A percentile compares a stretch with the other conserved stretches of the same genome.
phyloP scores from a whole-genome alignment of 2,113 vertebrate genomes.

The Neodon shergylaensis region DNA sequence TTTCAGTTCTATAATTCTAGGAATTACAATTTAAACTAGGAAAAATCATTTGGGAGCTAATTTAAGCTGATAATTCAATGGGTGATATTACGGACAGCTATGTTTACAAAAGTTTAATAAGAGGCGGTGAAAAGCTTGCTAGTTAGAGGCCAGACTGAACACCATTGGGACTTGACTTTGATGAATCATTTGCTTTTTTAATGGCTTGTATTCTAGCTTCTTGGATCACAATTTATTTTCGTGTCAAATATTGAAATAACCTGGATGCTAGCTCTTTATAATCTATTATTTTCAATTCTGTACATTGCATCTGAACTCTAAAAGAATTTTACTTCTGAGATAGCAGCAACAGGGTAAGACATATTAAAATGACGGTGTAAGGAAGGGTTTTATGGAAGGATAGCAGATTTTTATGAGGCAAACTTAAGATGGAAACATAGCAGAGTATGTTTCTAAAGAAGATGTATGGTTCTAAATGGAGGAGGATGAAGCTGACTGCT shows the following conservation, averaged over 20 bases:
- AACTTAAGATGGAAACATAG: slow-evolving; percentile 81
- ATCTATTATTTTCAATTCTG: slow-evolving; percentile 70
- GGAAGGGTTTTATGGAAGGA: slow-evolving; percentile 72
- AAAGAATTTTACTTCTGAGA: slow-evolving; percentile 77
- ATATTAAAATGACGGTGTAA: slow-evolving; percentile 78
- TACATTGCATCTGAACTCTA: slow-evolving; percentile 66
- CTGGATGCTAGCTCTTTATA: slow-evolving; percentile 59
- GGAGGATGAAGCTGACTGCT: slow-evolving; percentile 87
- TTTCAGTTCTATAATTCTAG: slow-evolving; percentile 29
- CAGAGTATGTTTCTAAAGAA: slow-evolving; percentile 83
- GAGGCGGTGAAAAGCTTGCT: background rate
- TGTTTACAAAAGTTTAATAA: slow-evolving; percentile 32
- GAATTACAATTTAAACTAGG: slow-evolving; percentile 31
- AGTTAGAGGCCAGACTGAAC: slow-evolving; percentile 2
- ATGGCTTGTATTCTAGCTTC: background rate
- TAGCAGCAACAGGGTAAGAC: slow-evolving; percentile 78
- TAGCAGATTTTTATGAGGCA: slow-evolving; percentile 82
- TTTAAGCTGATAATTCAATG: slow-evolving; percentile 55
- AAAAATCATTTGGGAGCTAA: slow-evolving; percentile 47
- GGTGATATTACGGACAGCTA: background rate
- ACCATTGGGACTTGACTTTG: slow-evolving; percentile 29
- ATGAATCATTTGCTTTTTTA: slow-evolving; percentile 37
- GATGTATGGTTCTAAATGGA: slow-evolving; percentile 82
- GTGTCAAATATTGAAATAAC: slow-evolving; percentile 67
- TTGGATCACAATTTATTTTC: slow-evolving; percentile 45